Conservation (phyloP, 2,888 invertebrate genomes). For the Platycheirus albimanus region DNA sequence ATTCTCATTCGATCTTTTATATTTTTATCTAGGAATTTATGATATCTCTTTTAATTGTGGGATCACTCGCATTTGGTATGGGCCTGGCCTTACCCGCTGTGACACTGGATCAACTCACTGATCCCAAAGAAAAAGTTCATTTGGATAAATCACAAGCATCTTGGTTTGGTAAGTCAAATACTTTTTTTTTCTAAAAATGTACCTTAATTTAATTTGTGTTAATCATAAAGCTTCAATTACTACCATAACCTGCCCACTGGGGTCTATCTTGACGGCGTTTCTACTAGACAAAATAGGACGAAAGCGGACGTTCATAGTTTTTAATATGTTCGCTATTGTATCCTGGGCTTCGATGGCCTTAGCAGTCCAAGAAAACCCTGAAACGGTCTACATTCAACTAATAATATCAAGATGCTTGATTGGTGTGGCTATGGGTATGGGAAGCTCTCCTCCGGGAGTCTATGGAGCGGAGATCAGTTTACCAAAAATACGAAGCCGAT, state of each 20-base stretch:
- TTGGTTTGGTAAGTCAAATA: constrained; percentile 80
- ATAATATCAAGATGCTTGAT: constrained; percentile 79
- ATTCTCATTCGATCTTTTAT: neutral
- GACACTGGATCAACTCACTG: constrained; percentile 78
- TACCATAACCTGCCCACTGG: constrained; percentile 80
- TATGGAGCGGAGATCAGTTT: constrained; percentile 82
- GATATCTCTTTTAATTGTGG: constrained; percentile 80
- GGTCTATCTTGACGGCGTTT: constrained; percentile 80
- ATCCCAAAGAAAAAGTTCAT: constrained; percentile 76
- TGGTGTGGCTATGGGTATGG: constrained; percentile 80
- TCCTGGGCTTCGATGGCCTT: constrained; percentile 81
- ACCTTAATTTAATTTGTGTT: neutral
- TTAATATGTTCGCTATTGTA: constrained; percentile 79
- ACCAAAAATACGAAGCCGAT: constrained; percentile 86
- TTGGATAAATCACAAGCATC: constrained; percentile 78
- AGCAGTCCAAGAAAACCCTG: constrained; percentile 76
- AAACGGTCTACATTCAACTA: constrained; percentile 78
- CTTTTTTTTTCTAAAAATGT: neutral
- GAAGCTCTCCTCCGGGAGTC: constrained; percentile 81
- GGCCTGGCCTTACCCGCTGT: constrained; percentile 81
- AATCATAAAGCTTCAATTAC: constrained; percentile 79
- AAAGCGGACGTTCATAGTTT: constrained; percentile 79
- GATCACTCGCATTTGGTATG: constrained; percentile 80
- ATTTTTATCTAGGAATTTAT: constrained; percentile 76
- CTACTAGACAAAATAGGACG: constrained; percentile 81